Conservation (phyloP, 2,888 invertebrate genomes). For the Drosophila neotestacea region DNA sequence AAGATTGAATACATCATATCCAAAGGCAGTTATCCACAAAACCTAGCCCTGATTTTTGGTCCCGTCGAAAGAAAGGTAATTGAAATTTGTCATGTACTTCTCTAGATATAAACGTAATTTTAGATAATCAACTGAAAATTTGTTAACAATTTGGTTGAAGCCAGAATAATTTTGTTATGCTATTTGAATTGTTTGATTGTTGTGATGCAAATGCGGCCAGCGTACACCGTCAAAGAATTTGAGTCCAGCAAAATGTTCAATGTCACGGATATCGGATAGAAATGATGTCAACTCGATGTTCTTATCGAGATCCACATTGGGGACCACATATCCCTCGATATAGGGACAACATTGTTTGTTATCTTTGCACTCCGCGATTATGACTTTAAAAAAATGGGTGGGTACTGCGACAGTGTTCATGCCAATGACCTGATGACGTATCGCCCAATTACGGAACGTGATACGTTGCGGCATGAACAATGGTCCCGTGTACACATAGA, state of each 20-base stretch:
- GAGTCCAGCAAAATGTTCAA: constrained; percentile 95
- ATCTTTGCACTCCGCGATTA: constrained; percentile 89
- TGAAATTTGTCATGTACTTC: neutral
- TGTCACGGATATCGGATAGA: constrained; percentile 93
- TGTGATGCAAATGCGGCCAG: constrained; percentile 84
- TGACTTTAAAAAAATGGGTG: constrained; percentile 98
- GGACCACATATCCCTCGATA: constrained; percentile 96
- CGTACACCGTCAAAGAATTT: constrained; percentile 93
- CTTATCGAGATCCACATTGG: constrained; percentile 93
- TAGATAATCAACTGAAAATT: constrained; percentile 8
- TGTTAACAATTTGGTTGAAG: constrained; percentile 1
- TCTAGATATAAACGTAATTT: neutral
- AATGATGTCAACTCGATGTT: constrained; percentile 90
- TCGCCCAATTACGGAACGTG: constrained; percentile 92
- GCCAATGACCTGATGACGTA: constrained; percentile 96
- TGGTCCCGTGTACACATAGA: constrained; percentile 96
- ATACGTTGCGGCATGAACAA: constrained; percentile 93
- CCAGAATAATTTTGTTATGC: neutral
- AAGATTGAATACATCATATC: too few species aligned
- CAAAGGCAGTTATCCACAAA: too few species aligned
- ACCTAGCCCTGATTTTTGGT: too few species aligned
- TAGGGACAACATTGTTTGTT: constrained; percentile 88
- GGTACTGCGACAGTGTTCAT: constrained; percentile 96
- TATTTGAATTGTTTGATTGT: constrained; percentile 11
- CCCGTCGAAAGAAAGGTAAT: too few species aligned